These are phyloP conservation scores for Kuschelorhynchus macadamiae DNA, from an alignment of 2,888 invertebrate genomes.

Conservation along the genomic window DNA sequence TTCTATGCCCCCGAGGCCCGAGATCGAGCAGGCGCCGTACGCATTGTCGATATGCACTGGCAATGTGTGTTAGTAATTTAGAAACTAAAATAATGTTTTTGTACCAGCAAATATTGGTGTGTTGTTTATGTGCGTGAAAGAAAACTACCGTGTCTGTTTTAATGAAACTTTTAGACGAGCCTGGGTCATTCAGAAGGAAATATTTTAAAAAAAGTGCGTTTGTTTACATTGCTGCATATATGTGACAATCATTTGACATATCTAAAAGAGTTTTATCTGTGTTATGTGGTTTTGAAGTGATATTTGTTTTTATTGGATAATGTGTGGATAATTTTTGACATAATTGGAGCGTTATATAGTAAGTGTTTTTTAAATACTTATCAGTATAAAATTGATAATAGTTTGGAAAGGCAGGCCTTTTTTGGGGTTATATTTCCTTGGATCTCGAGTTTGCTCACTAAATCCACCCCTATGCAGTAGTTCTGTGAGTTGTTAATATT, in stretches of 20 bases:
- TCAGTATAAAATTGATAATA: too few relatives aligned
- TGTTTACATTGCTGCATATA: conserved; percentile 43
- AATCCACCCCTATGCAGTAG: conserved; percentile 27
- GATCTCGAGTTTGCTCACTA: conserved; percentile 29
- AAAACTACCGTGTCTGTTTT: conserved; percentile 22
- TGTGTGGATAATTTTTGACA: too few relatives aligned
- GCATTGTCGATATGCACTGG: conserved; percentile 51
- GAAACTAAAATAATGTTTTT: conserved; percentile 50
- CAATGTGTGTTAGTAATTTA: conserved; percentile 52
- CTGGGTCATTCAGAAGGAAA: neutral
- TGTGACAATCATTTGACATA: conserved; percentile 34
- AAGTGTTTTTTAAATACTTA: too few relatives aligned
- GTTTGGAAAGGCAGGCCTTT: neutral
- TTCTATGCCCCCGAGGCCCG: conserved; percentile 42
- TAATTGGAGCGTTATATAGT: neutral
- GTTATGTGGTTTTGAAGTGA: neutral
- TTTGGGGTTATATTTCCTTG: conserved; percentile 28
- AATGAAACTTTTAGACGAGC: conserved; percentile 13
- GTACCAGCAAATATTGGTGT: conserved; percentile 23
- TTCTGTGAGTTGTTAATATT: conserved; percentile 1
- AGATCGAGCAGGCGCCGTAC: conserved; percentile 47
- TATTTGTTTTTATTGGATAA: too few relatives aligned
- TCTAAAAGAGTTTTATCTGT: neutral
- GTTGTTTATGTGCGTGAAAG: conserved; percentile 29
- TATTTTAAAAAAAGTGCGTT: conserved; percentile 25